Evolutionary conservation across 2,888 invertebrate genomes (phyloP).

Genomic region (Endomychus coccineus): DNA sequence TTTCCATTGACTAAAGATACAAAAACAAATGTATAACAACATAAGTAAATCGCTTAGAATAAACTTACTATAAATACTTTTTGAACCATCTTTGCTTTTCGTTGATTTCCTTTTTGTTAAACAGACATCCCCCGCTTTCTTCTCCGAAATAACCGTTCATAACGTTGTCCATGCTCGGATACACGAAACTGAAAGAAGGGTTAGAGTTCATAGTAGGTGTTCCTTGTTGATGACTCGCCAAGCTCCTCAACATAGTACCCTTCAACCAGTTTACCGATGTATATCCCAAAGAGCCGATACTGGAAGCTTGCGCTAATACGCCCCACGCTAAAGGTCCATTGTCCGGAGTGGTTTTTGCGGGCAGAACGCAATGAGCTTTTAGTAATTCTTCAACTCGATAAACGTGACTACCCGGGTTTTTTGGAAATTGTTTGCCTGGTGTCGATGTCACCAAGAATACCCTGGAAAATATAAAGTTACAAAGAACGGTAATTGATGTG

Average conservation of each 20-base stretch:
- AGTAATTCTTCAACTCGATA: constrained; percentile 55
- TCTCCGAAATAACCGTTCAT: constrained; percentile 75
- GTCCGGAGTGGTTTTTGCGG: constrained; percentile 35
- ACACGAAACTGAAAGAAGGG: constrained; percentile 55
- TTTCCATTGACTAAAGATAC: constrained; percentile 76
- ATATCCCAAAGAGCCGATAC: constrained; percentile 79
- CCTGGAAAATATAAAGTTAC: too few species aligned
- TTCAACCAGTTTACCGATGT: constrained; percentile 66
- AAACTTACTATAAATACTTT: constrained; percentile 63
- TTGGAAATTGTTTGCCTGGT: constrained; percentile 66
- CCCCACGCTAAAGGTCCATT: constrained; percentile 39
- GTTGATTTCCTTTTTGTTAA: constrained; percentile 64
- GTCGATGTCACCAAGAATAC: constrained; percentile 80
- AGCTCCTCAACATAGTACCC: constrained; percentile 62
- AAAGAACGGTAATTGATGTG: too few species aligned
- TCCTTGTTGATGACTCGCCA: constrained; percentile 49
- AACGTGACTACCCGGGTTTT: constrained; percentile 41
- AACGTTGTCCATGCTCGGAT: constrained; percentile 79
- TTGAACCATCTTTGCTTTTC: constrained; percentile 83
- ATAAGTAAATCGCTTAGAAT: too few species aligned
- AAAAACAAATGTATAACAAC: too few species aligned
- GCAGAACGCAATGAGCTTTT: constrained; percentile 53
- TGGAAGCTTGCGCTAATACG: constrained; percentile 81
- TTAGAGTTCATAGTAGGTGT: constrained; percentile 49
- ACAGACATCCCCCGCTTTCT: constrained; percentile 80